Evolutionary conservation across 2,113 vertebrate species (phyloP).

Genomic region (Anoplopoma fimbria): DNA sequence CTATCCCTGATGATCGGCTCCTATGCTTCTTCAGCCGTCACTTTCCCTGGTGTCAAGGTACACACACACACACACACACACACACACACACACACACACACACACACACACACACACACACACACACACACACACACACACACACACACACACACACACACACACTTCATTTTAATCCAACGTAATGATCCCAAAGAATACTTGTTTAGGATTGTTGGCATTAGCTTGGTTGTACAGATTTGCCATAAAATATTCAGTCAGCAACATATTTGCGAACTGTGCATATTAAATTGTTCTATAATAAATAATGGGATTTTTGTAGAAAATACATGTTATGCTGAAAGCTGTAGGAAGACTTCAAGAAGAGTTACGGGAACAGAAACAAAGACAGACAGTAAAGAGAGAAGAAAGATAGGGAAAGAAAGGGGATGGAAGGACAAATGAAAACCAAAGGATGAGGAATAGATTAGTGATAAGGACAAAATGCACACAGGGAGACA

Average conservation of each 20-base stretch:
- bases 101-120: neutral
- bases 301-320: neutral
- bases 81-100: neutral
- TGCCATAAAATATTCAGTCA: neutral
- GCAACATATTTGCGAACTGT: neutral
- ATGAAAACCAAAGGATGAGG: neutral
- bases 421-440: neutral
- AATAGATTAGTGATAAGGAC: neutral
- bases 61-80: neutral
- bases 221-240: neutral
- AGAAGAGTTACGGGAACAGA: neutral
- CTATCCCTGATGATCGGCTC: conserved; percentile 82
- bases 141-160: neutral
- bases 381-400: neutral
- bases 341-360: neutral
- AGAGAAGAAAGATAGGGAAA: neutral
- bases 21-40: conserved; percentile 82
- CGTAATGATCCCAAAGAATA: neutral
- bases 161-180: neutral
- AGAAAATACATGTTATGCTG: neutral
- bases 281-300: neutral
- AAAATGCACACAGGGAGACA: neutral
- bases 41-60: conserved; percentile 81
- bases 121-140: neutral
- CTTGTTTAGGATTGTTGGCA: neutral